Evolutionary conservation across 37 sponge, comb jelly and placozoan genomes (phyloP), one percentile per base, ranked within the genome.

Genomic region (Halichondria panicea): DNA sequence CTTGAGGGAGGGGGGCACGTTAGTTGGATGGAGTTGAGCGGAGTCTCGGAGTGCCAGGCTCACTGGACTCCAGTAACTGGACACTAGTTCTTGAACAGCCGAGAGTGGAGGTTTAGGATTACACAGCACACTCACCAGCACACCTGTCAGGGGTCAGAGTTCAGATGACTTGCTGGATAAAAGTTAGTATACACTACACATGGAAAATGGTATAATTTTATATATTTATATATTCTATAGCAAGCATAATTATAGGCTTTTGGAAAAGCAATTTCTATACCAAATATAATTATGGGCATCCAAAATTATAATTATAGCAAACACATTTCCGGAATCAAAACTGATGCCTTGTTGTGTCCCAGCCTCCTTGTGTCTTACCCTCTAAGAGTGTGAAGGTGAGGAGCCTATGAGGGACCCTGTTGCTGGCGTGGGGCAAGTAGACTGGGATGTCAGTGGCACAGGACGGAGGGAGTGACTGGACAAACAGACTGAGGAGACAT

Each of bases 391-490:
- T 68, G 66, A 90, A 84, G 56, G 76, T 57, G 40, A 85, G 57
- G 22, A 91, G 66, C 9, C 91, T 66, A 39, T 91, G 87, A 1
- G 91, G 62, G 24, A 71, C 44, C 69, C 64, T 77, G 66, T 75
- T 81, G 79, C 86, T 86, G 44, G 83, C 82, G 28, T 50, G 42
- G 53, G 91, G 91, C 15, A 91, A 63, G 75, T 77, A 91, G 42
- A 85, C 79, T 7, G 91, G 87, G 22, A 91, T 65, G 42, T 91
- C 91, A n/a, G 42, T 40, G 33, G 70, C 76, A 22, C 59, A 58
- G 39, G 76, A 18, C 2, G 76, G 75, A 37, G 87, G 76, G 56
- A 87, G 75, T 38, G 78, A 76, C 28, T 42, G 70, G 24, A 80
- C 67, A 32, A 88, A 60, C 60, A 71, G 77, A 25, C 78, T 60